phyloP scores from a whole-genome alignment of 2,888 invertebrate species.

The Brenthis daphne region DNA sequence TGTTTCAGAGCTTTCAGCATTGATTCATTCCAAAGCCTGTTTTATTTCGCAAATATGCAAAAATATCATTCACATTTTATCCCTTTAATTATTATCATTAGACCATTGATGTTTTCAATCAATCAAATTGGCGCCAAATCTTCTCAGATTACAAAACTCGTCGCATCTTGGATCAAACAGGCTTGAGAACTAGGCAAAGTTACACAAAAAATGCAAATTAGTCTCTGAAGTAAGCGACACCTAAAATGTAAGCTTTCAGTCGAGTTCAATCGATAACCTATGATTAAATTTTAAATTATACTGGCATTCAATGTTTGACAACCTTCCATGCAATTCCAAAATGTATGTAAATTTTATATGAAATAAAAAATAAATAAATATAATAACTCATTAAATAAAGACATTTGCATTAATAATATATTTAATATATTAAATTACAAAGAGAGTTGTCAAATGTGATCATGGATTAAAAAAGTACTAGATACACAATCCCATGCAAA shows the following conservation, averaged over 20 bases:
- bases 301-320: conserved; percentile 35
- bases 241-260: conserved; percentile 44
- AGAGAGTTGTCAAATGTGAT: background rate
- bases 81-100: background rate
- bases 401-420: no score
- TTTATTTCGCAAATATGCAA: conserved; percentile 17
- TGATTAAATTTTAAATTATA: conserved; percentile 34
- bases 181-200: conserved; percentile 33
- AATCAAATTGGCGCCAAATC: conserved; percentile 11
- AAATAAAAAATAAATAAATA: background rate
- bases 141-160: conserved; percentile 10
- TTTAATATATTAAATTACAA: conserved; percentile 9
- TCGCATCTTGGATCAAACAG: conserved; percentile 22
- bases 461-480: no score
- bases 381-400: no score
- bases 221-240: conserved; percentile 41
- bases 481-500: no score
- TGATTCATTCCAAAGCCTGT: conserved; percentile 33
- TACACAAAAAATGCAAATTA: conserved; percentile 41
- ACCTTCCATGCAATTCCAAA: conserved; percentile 18
- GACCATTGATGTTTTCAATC: background rate
- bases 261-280: conserved; percentile 41
- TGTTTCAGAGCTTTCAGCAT: conserved; percentile 45
- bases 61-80: background rate
- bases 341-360: background rate